Conservation (phyloP, 2,888 invertebrate species). For the Subacronicta megacephala region DNA sequence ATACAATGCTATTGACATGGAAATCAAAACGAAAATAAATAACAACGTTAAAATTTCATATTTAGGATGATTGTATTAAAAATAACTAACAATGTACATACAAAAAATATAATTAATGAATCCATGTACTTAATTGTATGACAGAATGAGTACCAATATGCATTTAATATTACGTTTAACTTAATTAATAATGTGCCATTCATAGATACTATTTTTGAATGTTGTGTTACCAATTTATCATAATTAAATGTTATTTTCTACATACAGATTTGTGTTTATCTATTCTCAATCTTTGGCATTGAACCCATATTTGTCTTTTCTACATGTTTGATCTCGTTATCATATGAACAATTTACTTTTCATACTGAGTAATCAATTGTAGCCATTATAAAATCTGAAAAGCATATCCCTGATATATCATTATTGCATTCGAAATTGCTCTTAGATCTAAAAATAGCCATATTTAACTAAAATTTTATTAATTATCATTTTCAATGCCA, state of each 20-base stretch:
- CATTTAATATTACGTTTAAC: conserved; percentile 67
- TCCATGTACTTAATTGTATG: conserved; percentile 44
- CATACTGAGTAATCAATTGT: too few relatives aligned
- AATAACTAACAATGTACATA: conserved; percentile 57
- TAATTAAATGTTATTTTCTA: conserved; percentile 58
- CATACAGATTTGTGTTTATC: conserved; percentile 30
- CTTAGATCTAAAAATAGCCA: too few relatives aligned
- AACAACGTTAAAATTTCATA: conserved; percentile 46
- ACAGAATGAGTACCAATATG: conserved; percentile 66
- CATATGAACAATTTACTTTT: too few relatives aligned
- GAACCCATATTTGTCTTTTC: neutral
- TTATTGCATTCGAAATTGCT: too few relatives aligned
- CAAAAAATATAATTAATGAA: conserved; percentile 49
- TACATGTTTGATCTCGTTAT: too few relatives aligned
- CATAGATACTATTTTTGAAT: conserved; percentile 62
- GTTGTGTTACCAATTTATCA: conserved; percentile 69
- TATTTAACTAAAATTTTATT: too few relatives aligned
- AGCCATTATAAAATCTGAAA: too few relatives aligned
- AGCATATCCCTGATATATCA: too few relatives aligned
- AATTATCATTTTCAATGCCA: too few relatives aligned
- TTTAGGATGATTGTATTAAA: conserved; percentile 53
- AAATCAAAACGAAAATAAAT: conserved; percentile 54
- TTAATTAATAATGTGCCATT: conserved; percentile 70
- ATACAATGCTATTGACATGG: conserved; percentile 41
- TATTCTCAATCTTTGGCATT: conserved; percentile 18